phyloP scores from a whole-genome alignment of 2,888 invertebrate species.

The Synanthedon myopaeformis region DNA sequence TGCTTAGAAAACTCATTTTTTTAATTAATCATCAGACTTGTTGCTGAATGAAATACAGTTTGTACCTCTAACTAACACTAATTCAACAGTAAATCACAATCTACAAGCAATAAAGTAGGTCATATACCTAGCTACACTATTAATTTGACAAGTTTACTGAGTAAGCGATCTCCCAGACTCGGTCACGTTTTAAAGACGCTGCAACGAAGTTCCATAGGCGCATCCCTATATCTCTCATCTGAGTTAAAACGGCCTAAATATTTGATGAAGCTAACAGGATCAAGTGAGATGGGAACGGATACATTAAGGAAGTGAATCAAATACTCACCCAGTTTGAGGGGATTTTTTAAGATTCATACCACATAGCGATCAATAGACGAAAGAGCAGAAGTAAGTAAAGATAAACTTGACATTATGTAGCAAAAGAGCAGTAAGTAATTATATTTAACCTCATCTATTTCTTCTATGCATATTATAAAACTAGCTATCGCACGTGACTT shows the following conservation, averaged over 20 bases:
- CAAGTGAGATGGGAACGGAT: slow-evolving; percentile 52
- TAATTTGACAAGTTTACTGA: neutral
- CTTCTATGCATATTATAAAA: too few relatives aligned
- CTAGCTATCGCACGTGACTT: too few relatives aligned
- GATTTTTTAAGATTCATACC: slow-evolving; percentile 56
- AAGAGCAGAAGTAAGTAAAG: slow-evolving; percentile 12
- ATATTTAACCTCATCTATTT: too few relatives aligned
- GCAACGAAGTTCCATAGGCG: slow-evolving; percentile 28
- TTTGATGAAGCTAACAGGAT: slow-evolving; percentile 62
- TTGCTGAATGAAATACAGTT: too few relatives aligned
- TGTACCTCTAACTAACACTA: neutral
- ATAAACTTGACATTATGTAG: neutral
- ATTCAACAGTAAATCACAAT: neutral
- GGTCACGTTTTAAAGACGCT: slow-evolving; percentile 31
- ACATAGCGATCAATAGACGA: slow-evolving; percentile 45
- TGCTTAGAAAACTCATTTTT: too few relatives aligned
- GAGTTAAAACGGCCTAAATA: slow-evolving; percentile 62
- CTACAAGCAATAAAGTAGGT: neutral
- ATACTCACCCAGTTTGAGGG: slow-evolving; percentile 50
- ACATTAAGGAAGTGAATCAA: slow-evolving; percentile 33
- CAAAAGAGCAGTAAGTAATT: too few relatives aligned
- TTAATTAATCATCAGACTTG: too few relatives aligned
- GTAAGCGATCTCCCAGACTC: neutral
- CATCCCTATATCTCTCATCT: slow-evolving; percentile 40
- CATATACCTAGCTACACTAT: neutral